Evolutionary conservation across 2,888 invertebrate genomes (phyloP), one percentile per base, ranked within the genome.

Genomic region (Tetragnatha montana): DNA sequence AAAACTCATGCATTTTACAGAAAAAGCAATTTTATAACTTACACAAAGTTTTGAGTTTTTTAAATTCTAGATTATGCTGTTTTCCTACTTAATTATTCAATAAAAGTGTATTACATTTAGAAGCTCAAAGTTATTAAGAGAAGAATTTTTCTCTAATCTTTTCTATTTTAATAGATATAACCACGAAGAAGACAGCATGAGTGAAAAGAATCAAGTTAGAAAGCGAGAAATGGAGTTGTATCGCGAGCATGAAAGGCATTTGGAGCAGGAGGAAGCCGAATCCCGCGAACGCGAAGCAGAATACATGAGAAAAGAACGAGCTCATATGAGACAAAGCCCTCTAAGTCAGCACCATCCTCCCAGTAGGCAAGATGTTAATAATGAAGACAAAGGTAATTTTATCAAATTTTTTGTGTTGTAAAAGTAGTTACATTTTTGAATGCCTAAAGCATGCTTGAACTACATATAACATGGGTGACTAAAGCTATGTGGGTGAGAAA

Each of bases 361-460:
- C 8, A 73, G 71, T 22, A 49, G 89, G 21, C n/a, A 47, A 19
- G 89, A 89, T 50, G 17, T 76, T 12, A 51, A 74, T n/a, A 80
- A 49, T 74, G 89, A 89, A 60, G 89, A 89, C 19, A 89, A 89
- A 81, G 85, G 89, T 89, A 22, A 83, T 22, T 19, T 8, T 79
- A 51, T 79, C 8, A 14, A 14, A 22, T 60, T n/a, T n/a, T n/a
- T n/a, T n/a, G n/a, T n/a, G n/a, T n/a, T n/a, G n/a, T n/a, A n/a
- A n/a, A 35, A 35, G 35, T 35, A 35, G 35, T 35, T 35, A 35
- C 35, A 35, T 35, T 35, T 35, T 35, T 35, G 35, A n/a, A n/a
- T n/a, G n/a, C n/a, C n/a, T n/a, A n/a, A n/a, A n/a, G n/a, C n/a
- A n/a, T n/a, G n/a, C n/a, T n/a, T n/a, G n/a, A n/a, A n/a, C n/a